Conservation (phyloP, 2,113 vertebrate genomes). For the Phalacrocorax aristotelis region DNA sequence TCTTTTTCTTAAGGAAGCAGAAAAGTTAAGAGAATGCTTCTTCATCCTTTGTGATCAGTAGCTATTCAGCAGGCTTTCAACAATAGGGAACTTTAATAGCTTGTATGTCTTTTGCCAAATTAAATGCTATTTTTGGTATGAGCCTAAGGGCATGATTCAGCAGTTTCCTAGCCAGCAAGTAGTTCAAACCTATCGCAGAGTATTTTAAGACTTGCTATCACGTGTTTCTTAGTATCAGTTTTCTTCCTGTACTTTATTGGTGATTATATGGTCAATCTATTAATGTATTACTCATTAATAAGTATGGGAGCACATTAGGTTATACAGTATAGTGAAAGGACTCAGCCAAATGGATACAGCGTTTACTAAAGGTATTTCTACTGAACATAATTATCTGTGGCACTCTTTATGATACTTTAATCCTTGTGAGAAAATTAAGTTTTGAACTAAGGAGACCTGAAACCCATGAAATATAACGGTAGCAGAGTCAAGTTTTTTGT, state of each 20-base stretch:
- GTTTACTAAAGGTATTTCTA: background rate
- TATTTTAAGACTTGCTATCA: background rate
- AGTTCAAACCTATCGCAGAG: background rate
- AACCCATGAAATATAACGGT: background rate
- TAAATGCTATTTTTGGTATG: background rate
- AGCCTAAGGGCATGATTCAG: slow-evolving; percentile 12
- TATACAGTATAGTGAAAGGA: background rate
- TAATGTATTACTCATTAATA: slow-evolving; percentile 14
- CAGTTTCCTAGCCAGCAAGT: background rate
- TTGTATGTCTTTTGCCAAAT: background rate
- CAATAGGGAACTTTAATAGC: background rate
- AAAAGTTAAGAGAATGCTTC: background rate
- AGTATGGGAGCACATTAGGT: background rate
- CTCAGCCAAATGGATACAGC: background rate
- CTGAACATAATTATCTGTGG: background rate
- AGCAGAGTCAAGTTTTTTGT: background rate
- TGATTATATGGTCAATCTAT: background rate
- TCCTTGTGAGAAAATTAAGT: background rate
- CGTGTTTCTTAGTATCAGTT: background rate
- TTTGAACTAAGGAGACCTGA: background rate
- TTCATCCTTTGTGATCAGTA: background rate
- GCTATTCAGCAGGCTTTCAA: background rate
- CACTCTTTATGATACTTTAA: background rate
- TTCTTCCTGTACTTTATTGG: slow-evolving; percentile 29
- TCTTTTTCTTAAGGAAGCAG: background rate